Percentiles rank a stretch among this genome's conserved stretches.
phyloP scores from a whole-genome alignment of 1,140 invertebrate genomes.

The Drosophila suzukii region DNA sequence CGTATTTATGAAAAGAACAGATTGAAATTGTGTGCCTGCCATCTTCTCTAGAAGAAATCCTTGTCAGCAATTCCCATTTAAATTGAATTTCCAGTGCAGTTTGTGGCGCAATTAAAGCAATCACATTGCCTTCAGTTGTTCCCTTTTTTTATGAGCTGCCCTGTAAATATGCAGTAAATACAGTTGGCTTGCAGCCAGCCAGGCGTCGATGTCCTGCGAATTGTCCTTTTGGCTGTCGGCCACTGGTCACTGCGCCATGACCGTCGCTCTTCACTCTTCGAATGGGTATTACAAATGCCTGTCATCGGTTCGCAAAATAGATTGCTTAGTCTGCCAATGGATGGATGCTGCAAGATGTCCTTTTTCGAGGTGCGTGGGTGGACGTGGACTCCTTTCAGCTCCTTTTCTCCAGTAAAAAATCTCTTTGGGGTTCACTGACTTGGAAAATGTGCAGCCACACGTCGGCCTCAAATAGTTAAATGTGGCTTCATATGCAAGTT shows the following conservation, averaged over 20 bases:
- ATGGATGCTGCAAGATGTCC: conserved; percentile 47
- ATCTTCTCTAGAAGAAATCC: not conserved
- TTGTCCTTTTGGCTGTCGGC: conserved; percentile 28
- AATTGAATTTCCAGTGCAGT: conserved; percentile 64
- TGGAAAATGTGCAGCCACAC: conserved; percentile 46
- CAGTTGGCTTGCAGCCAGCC: conserved; percentile 65
- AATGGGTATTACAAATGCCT: conserved; percentile 51
- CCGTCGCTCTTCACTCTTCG: conserved; percentile 12
- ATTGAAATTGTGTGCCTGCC: conserved; percentile 54
- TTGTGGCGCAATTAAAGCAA: conserved; percentile 75
- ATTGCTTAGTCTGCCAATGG: conserved; percentile 45
- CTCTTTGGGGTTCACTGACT: conserved; percentile 64
- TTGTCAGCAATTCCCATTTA: conserved; percentile 24
- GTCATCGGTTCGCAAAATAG: conserved; percentile 68
- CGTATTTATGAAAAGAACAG: conserved; percentile 70
- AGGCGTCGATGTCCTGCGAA: conserved; percentile 47
- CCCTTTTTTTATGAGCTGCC: conserved; percentile 57
- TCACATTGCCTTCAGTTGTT: conserved; percentile 28
- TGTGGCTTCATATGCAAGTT: conserved; percentile 14
- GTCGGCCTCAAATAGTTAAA: conserved; percentile 8
- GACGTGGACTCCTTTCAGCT: not conserved
- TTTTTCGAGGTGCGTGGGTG: conserved; percentile 46
- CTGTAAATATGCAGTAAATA: conserved; percentile 66
- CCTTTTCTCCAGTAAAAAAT: not conserved
- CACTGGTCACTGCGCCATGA: conserved; percentile 53